Base-by-base conservation (phyloP, 2,797 vertebrate species). In the Pitangus sulphuratus region DNA sequence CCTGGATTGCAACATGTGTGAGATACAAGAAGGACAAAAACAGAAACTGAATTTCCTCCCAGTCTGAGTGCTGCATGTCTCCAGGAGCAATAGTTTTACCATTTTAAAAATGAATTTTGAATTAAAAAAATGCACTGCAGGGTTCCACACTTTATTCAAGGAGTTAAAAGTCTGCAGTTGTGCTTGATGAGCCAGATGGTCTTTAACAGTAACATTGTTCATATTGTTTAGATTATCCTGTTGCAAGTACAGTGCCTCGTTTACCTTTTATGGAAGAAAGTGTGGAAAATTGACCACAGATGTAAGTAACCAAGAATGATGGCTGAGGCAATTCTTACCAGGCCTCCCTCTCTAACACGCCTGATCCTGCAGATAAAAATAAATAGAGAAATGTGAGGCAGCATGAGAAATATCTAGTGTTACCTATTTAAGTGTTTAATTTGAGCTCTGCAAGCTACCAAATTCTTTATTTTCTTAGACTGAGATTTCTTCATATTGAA, bases 201-300 rank as follows among this genome's bases (percentile, higher is more conserved):
- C 96, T 97, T 97, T 97, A 98, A 96, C 98, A 98, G 98, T 97
- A 98, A 98, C 98, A 97, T 97, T 97, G 97, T 96, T 97, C 98
- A 98, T 98, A 97, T 98, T 98, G 98, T 98, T 98, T 98, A 98
- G 97, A 98, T 98, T 98, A 98, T 97, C 97, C 96, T 97, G 97
- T 97, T 98, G 98, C 98, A 97, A 98, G 98, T 95, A 98, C 98
- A 97, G 98, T 95, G 97, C 97, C 97, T 98, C 97, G 76, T 98
- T 98, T 98, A 98, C 98, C 98, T 98, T 99, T 98, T 99, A 99
- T 98, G 98, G 98, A 98, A 98, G 98, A 98, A 98, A 98, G 98
- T 98, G 97, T 97, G 97, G 98, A 98, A 98, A 98, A 98, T 98
- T 98, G 98, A 98, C 95, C 97, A 97, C 98, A 98, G 98, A 98